Percentiles rank a stretch among this genome's conserved stretches.
Evolutionary conservation across 2,888 invertebrate genomes (phyloP).

Genomic region (Tyria jacobaeae): DNA sequence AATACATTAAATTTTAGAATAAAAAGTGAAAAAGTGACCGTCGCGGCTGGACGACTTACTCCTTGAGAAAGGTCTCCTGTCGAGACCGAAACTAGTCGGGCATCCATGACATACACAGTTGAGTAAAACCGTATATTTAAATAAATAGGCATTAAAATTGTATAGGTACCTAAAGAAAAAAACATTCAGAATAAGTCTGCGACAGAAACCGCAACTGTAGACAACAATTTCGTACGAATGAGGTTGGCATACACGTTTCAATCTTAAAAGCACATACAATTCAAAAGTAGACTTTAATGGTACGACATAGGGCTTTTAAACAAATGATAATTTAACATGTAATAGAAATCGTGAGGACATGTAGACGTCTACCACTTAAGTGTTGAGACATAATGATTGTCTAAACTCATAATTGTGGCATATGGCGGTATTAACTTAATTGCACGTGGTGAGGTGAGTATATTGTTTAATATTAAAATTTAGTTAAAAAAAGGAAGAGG

Average conservation of each 20-base stretch:
- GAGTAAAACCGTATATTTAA: too few species aligned
- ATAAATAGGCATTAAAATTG: too few species aligned
- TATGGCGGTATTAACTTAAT: slow-evolving; percentile 26
- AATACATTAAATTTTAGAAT: neutral
- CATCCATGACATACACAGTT: too few species aligned
- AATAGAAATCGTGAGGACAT: slow-evolving; percentile 73
- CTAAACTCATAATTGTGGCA: slow-evolving; percentile 46
- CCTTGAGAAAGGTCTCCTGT: too few species aligned
- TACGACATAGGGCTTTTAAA: slow-evolving; percentile 15
- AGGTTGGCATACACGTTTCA: slow-evolving; percentile 70
- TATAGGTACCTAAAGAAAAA: slow-evolving; percentile 17
- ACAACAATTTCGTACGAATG: slow-evolving; percentile 72
- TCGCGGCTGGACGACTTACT: too few species aligned
- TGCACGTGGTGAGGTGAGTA: neutral
- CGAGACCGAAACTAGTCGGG: too few species aligned
- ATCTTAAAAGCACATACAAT: slow-evolving; percentile 33
- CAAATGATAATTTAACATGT: slow-evolving; percentile 56
- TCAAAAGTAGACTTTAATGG: slow-evolving; percentile 25
- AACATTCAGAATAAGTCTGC: slow-evolving; percentile 58
- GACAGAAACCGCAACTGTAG: slow-evolving; percentile 66
- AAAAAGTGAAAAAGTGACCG: too few species aligned
- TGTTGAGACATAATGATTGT: slow-evolving; percentile 63
- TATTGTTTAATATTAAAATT: neutral
- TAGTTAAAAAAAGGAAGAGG: neutral
- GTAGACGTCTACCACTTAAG: slow-evolving; percentile 55